Evolutionary conservation across 2,797 vertebrate genomes (phyloP), one percentile per base, ranked within the genome.

Genomic region (Onychomys torridus): DNA sequence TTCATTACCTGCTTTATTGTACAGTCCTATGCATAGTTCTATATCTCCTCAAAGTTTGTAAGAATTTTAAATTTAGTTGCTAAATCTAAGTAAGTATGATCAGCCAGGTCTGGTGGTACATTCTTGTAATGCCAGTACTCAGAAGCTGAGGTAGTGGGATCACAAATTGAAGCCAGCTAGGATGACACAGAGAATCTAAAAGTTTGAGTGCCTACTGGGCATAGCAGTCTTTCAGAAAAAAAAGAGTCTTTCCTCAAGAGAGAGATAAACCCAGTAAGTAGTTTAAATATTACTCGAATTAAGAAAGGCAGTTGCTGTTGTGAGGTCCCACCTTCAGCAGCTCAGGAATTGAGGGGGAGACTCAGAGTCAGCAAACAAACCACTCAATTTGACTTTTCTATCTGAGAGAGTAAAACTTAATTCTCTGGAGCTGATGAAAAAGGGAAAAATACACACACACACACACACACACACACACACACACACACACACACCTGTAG

Each of bases 11-110:
- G 90, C 57, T 65, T 79, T 67, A 78, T 93, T 19, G 81, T 23
- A 91, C 29, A 95, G 37, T 34, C 91, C 49, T 75, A 3, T 23
- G 84, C 17, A 84, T 25, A 95, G 37, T 49, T 96, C 65, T 69
- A 6, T 82, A 19, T 55, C 91, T 52, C 77, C 55, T 73, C 93
- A 85, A 59, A 3, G 55, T 71, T 69, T 93, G 2, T 75, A 84
- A 59, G 19, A 29, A 91, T 85, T 92, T 87, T 79, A 92, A 78
- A 69, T 95, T 75, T 90, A 89, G 32, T 65, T 96, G 34, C 94
- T 90, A 78, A 85, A 85, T 95, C 57, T 32, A 12, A 65, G 17
- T 59, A 93, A 92, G 78, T 82, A 23, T 63, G 11, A 61, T 7
- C 19, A 43, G 27, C 27, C 29, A 76, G 71, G 37, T 89, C 6